These are phyloP conservation scores for Malurus elegans DNA, from an alignment of 2,113 vertebrate species.

Conservation along the genomic window DNA sequence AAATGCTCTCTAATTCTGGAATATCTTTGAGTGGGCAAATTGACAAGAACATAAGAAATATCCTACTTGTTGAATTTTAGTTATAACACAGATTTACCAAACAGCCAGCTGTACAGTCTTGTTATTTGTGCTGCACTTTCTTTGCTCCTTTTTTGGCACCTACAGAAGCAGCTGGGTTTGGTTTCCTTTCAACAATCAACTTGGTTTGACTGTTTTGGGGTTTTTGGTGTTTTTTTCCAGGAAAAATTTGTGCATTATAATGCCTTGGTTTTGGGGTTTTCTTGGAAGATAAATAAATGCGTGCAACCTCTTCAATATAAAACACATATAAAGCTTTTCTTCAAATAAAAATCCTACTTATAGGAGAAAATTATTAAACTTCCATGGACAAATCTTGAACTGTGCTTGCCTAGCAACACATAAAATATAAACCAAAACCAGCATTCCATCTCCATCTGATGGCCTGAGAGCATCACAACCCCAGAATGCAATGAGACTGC, in stretches of 20 bases:
- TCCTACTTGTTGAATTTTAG: background rate
- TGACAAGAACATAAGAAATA: background rate
- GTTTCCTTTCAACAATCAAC: background rate
- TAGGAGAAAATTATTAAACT: background rate
- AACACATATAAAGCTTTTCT: background rate
- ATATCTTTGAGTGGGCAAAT: background rate
- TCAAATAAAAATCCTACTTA: background rate
- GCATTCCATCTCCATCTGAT: background rate
- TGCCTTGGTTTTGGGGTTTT: background rate
- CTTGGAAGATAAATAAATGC: background rate
- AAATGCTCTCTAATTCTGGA: conserved; percentile 12
- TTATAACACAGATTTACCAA: background rate
- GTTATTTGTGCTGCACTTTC: background rate
- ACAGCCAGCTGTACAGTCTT: background rate
- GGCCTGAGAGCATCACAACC: background rate
- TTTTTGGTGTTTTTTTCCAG: background rate
- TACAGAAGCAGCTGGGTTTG: background rate
- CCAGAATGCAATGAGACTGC: background rate
- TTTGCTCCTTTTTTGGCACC: background rate
- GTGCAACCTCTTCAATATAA: background rate
- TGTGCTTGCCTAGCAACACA: background rate
- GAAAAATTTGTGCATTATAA: background rate
- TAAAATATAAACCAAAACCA: background rate
- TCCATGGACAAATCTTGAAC: background rate
- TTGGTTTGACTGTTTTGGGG: background rate